phyloP scores from a whole-genome alignment of 2,797 vertebrate species.

The Agapornis canus region DNA sequence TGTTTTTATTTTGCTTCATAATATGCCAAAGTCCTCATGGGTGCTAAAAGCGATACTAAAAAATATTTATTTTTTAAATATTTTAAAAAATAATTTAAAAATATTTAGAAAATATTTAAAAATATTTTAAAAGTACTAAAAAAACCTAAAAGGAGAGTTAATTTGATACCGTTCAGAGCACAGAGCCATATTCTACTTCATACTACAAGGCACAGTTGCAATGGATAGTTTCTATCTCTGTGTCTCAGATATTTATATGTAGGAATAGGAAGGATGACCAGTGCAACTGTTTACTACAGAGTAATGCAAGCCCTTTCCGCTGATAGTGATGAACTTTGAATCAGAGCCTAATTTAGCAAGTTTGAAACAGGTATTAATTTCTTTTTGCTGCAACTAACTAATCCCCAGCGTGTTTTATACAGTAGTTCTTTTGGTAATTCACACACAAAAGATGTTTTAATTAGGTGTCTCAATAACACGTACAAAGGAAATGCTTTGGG shows the following conservation, averaged over 20 bases:
- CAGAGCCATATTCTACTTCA: not conserved
- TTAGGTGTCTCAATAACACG: not conserved
- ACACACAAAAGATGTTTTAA: not conserved
- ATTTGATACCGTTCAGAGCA: not conserved
- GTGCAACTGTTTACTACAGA: not conserved
- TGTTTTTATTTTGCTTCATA: not conserved
- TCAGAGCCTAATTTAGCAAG: not conserved
- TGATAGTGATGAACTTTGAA: not conserved
- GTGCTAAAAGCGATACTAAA: not conserved
- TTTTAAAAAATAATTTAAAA: too few species aligned
- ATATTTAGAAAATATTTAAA: too few species aligned
- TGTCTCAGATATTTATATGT: not conserved
- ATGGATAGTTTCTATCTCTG: not conserved
- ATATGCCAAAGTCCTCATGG: not conserved
- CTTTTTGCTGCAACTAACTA: not conserved
- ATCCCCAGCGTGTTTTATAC: not conserved
- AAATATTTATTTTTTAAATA: not conserved
- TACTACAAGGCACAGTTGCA: not conserved
- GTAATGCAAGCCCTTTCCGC: not conserved
- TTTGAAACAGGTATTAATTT: not conserved
- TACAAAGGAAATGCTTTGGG: not conserved
- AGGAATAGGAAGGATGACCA: not conserved
- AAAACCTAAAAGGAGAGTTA: not conserved
- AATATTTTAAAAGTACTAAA: too few species aligned
- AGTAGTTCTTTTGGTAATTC: not conserved